Conservation (phyloP, 2,113 vertebrate genomes). For the Melanerpes formicivorus region DNA sequence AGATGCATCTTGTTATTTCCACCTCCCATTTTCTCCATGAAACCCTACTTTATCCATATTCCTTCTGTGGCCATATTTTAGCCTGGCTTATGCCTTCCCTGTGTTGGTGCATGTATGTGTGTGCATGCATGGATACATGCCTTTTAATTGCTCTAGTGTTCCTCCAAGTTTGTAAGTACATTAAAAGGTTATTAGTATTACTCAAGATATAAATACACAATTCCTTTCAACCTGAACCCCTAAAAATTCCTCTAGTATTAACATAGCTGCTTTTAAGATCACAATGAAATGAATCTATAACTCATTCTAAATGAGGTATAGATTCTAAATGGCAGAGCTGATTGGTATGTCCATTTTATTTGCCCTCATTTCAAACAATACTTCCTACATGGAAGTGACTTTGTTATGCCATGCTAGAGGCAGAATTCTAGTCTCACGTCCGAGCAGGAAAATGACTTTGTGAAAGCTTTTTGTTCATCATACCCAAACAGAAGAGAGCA, state of each 20-base stretch:
- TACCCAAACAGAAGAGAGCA: neutral
- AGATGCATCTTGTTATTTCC: neutral
- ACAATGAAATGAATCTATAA: neutral
- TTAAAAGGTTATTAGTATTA: neutral
- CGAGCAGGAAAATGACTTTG: neutral
- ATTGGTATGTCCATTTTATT: neutral
- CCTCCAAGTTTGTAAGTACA: neutral
- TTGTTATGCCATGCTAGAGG: neutral
- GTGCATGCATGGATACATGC: fast-evolving
- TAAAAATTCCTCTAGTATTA: neutral
- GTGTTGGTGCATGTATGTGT: fast-evolving
- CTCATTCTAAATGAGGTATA: neutral
- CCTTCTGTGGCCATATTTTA: neutral
- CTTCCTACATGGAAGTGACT: neutral
- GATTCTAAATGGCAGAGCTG: neutral
- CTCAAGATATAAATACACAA: neutral
- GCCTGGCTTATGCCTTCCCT: neutral
- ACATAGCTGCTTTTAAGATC: neutral
- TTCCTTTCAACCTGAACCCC: neutral
- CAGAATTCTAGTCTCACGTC: slow-evolving; percentile 5
- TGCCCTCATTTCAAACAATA: neutral
- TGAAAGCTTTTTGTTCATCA: neutral
- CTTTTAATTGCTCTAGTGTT: neutral
- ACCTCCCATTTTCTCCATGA: neutral
- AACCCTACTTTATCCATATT: neutral